These are phyloP conservation scores for Nicator chloris DNA, from an alignment of 2,113 vertebrate species.

Conservation along the genomic window DNA sequence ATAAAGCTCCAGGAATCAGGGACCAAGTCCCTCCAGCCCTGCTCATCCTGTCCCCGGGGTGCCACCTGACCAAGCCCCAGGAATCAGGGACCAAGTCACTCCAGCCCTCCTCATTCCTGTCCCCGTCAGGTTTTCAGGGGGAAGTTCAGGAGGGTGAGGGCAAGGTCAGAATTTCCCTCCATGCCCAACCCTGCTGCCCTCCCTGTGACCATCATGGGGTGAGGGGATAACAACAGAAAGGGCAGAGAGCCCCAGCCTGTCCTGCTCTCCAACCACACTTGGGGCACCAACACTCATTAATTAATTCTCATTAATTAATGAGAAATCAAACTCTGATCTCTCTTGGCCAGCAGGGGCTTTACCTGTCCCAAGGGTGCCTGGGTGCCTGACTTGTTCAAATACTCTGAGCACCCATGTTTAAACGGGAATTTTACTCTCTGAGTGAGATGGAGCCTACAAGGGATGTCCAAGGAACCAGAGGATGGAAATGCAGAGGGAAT, in stretches of 20 bases:
- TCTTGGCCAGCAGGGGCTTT: rapidly evolving
- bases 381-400: rapidly evolving
- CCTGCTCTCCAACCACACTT: background rate
- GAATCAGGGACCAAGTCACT: no score
- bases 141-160: background rate
- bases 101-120: background rate
- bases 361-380: background rate
- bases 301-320: background rate
- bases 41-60: background rate
- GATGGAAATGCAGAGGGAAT: background rate
- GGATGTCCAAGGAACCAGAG: background rate
- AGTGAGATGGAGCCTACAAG: background rate
- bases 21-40: background rate
- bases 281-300: background rate
- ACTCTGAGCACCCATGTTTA: background rate
- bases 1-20: background rate
- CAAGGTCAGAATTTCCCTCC: background rate
- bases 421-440: background rate
- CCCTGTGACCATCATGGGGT: rapidly evolving
- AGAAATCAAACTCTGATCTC: background rate
- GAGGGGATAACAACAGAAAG: background rate
- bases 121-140: background rate
- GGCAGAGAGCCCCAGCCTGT: background rate
- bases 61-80: background rate
- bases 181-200: background rate